These are phyloP conservation scores for Glaucidium brasilianum DNA, from an alignment of 2,113 vertebrate species.

Conservation along the genomic window DNA sequence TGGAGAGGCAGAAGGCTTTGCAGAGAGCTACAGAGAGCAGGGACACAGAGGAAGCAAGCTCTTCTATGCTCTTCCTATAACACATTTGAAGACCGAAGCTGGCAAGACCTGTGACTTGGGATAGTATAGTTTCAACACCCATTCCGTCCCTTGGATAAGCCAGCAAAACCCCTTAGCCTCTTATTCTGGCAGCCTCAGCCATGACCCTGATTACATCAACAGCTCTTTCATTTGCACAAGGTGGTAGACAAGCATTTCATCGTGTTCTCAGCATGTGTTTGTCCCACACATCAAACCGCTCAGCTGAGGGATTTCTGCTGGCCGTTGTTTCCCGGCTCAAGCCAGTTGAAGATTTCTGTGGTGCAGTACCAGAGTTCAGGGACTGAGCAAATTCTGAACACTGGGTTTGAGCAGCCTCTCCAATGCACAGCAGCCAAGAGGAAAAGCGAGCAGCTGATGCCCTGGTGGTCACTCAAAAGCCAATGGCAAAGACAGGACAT, in stretches of 20 bases:
- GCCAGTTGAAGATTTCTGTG: neutral
- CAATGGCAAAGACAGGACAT: neutral
- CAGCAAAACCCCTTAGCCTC: neutral
- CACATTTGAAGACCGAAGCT: neutral
- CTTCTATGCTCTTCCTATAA: neutral
- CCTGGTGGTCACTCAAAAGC: neutral
- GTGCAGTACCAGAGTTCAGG: neutral
- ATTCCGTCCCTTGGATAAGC: neutral
- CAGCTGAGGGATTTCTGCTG: neutral
- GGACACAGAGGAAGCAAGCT: neutral
- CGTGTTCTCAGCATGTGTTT: neutral
- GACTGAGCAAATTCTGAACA: neutral
- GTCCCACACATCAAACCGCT: accelerated
- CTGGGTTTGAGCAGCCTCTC: neutral
- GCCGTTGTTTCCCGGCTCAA: accelerated
- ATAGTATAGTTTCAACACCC: neutral
- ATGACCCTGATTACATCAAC: neutral
- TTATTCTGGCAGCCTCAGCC: neutral
- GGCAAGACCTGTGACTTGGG: neutral
- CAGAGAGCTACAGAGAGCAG: neutral
- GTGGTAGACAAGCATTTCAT: neutral
- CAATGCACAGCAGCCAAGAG: neutral
- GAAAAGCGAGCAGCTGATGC: neutral
- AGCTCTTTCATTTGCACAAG: neutral
- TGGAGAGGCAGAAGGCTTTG: neutral